phyloP scores from a whole-genome alignment of 1,140 invertebrate species.

The Drosophila athabasca region DNA sequence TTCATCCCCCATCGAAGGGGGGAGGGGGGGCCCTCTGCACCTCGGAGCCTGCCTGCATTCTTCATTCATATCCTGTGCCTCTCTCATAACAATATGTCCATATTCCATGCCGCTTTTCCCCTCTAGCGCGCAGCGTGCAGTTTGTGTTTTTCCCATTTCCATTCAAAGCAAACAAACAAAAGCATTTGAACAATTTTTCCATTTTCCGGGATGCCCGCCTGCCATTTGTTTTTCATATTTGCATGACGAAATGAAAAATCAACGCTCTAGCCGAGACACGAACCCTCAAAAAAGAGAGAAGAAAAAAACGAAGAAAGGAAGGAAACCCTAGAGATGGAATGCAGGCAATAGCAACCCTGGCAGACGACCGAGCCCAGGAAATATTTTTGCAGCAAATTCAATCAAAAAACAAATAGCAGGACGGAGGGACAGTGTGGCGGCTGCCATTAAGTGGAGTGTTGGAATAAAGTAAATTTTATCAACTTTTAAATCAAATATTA shows the following conservation, averaged over 20 bases:
- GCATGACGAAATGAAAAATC: slow-evolving; percentile 76
- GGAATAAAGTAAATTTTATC: slow-evolving; percentile 78
- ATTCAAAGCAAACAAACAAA: slow-evolving; percentile 74
- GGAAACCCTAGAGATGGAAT: background rate
- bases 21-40: too few relatives aligned
- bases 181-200: slow-evolving; percentile 65
- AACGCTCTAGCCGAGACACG: slow-evolving; percentile 53
- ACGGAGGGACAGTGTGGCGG: slow-evolving; percentile 8
- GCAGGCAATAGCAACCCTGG: slow-evolving; percentile 3
- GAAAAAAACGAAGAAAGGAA: slow-evolving; percentile 5
- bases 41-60: background rate
- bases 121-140: slow-evolving; percentile 13
- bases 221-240: slow-evolving; percentile 77
- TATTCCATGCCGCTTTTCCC: slow-evolving; percentile 17
- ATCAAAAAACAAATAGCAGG: slow-evolving; percentile 77
- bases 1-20: background rate
- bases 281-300: slow-evolving; percentile 12
- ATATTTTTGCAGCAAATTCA: slow-evolving; percentile 75
- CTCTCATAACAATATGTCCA: slow-evolving; percentile 57
- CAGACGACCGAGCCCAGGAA: slow-evolving; percentile 13
- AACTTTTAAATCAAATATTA: slow-evolving; percentile 83
- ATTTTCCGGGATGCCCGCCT: slow-evolving; percentile 41
- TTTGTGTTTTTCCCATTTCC: slow-evolving; percentile 65
- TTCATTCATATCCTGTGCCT: slow-evolving; percentile 1
- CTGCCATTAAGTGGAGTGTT: slow-evolving; percentile 50